Conservation (phyloP, 2,888 invertebrate genomes). For the Agonopterix alstromeriana region DNA sequence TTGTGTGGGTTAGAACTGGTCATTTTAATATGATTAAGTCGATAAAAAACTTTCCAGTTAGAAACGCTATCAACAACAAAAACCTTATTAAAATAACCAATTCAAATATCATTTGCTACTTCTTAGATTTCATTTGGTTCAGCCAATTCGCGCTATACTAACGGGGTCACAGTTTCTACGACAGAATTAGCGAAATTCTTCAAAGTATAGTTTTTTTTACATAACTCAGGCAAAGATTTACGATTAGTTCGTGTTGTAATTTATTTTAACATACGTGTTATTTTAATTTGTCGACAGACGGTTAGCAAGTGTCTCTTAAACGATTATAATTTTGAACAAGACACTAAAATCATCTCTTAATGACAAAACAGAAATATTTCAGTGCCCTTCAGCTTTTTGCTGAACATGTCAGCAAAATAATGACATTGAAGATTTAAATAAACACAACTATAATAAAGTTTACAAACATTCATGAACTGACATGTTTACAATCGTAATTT, state of each 20-base stretch:
- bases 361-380: constrained; percentile 3
- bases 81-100: too few relatives aligned
- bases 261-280: neutral
- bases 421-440: constrained; percentile 27
- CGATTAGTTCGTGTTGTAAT: constrained; percentile 7
- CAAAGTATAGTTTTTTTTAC: constrained; percentile 11
- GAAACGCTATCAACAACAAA: too few relatives aligned
- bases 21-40: too few relatives aligned
- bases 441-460: constrained; percentile 14
- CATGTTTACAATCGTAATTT: constrained; percentile 17
- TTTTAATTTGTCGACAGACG: constrained; percentile 4
- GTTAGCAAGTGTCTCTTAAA: constrained; percentile 11
- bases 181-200: constrained; percentile 20
- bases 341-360: neutral
- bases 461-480: constrained; percentile 20
- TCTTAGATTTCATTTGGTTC: neutral
- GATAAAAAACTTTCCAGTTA: too few relatives aligned
- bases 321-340: neutral
- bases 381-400: constrained; percentile 1
- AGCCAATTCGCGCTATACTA: constrained; percentile 4
- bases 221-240: constrained; percentile 10
- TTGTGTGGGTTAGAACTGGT: too few relatives aligned
- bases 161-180: constrained; percentile 17
- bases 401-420: constrained; percentile 3
- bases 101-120: neutral